phyloP scores from a whole-genome alignment of 1,140 invertebrate genomes.

The Sarcophaga peregrina region DNA sequence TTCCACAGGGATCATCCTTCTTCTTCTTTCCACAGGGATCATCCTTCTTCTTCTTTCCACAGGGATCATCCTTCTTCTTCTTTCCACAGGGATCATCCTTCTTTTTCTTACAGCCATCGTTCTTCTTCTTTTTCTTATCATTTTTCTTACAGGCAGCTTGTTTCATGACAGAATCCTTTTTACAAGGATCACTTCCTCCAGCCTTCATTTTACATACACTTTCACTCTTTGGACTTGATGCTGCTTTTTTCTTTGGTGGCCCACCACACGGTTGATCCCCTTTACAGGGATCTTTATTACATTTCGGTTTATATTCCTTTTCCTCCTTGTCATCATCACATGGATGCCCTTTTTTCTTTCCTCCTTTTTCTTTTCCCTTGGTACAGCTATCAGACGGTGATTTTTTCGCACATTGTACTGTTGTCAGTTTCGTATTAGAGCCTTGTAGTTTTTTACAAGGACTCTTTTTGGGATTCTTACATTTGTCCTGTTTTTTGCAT shows the following conservation, averaged over 20 bases:
- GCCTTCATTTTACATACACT: conserved; percentile 21
- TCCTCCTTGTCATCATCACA: not conserved
- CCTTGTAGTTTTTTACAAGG: conserved; percentile 28
- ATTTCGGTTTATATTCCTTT: conserved; percentile 16
- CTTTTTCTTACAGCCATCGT: not conserved
- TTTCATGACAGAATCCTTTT: conserved; percentile 45
- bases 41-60: conserved; percentile 27
- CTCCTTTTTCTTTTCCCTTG: not conserved
- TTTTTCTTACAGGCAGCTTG: conserved; percentile 56
- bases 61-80: conserved; percentile 41
- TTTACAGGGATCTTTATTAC: conserved; percentile 26
- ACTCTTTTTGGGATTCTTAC: conserved; percentile 26
- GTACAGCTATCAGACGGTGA: not conserved
- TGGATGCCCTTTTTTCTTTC: not conserved
- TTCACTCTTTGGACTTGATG: not conserved
- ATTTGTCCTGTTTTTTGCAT: conserved; percentile 33
- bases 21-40: not conserved
- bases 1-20: not conserved
- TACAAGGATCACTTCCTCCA: conserved; percentile 38
- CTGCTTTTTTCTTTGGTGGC: not conserved
- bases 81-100: conserved; percentile 33
- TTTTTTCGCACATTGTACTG: not conserved
- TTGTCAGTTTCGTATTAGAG: no score
- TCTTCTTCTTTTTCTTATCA: conserved; percentile 42
- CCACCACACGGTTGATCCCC: not conserved